Evolutionary conservation across 2,113 vertebrate genomes (phyloP).

Genomic region (Lutjanus erythropterus): DNA sequence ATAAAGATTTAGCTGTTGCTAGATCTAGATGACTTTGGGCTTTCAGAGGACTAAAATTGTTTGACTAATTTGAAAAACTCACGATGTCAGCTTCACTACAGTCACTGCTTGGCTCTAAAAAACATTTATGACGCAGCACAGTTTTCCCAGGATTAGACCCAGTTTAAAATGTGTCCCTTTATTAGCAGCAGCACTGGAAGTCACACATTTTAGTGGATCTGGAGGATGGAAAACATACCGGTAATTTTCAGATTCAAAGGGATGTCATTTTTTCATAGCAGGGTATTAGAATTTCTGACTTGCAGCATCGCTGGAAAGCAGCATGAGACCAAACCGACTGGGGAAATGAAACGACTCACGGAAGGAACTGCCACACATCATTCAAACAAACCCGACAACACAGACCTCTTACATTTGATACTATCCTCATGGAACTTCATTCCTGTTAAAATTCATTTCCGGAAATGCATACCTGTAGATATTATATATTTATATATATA

Average conservation of each 20-base stretch:
- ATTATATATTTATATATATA: conserved; percentile 82
- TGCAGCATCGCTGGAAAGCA: conserved; percentile 31
- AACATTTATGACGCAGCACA: conserved; percentile 11
- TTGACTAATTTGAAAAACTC: not conserved
- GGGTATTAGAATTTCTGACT: conserved; percentile 34
- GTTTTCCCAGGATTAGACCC: too few relatives aligned
- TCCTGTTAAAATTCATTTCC: conserved; percentile 64
- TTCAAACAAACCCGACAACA: conserved; percentile 67
- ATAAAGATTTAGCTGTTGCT: too few relatives aligned
- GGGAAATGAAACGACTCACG: conserved; percentile 7
- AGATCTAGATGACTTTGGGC: too few relatives aligned
- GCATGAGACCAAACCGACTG: conserved; percentile 32
- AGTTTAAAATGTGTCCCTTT: not conserved
- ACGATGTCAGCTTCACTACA: not conserved
- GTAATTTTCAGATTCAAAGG: not conserved
- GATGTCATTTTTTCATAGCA: not conserved
- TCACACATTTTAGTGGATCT: conserved; percentile 21
- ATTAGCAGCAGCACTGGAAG: conserved; percentile 6
- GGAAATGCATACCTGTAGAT: conserved; percentile 81
- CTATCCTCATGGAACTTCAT: conserved; percentile 62
- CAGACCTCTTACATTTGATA: conserved; percentile 70
- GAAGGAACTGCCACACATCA: conserved; percentile 50
- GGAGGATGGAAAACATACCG: conserved; percentile 14
- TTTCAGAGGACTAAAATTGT: not conserved
- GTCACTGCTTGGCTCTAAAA: conserved; percentile 1